phyloP scores from a whole-genome alignment of 2,113 vertebrate genomes.

The Corapipo altera region DNA sequence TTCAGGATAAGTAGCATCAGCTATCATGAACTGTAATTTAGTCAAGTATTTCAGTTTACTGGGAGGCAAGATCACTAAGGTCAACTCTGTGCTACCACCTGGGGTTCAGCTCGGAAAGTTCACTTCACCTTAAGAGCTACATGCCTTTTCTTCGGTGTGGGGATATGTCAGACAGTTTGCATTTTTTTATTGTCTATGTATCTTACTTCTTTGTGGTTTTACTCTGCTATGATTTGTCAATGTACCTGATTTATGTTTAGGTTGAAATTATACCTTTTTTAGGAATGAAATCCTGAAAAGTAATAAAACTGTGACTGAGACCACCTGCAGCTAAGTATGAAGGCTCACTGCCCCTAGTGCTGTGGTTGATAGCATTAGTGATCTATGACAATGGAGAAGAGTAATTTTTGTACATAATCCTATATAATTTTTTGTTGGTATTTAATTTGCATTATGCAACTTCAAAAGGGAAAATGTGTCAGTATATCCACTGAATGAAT shows the following conservation, averaged over 20 bases:
- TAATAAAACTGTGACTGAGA: not conserved
- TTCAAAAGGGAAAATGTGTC: not conserved
- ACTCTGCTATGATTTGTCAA: not conserved
- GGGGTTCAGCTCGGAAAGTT: not conserved
- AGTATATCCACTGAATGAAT: not conserved
- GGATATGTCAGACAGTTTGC: not conserved
- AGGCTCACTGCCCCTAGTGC: not conserved
- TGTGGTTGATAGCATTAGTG: fast-evolving
- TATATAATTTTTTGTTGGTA: fast-evolving
- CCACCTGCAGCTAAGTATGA: not conserved
- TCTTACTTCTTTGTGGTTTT: not conserved
- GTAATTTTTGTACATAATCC: not conserved
- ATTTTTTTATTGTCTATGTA: not conserved
- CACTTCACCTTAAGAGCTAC: not conserved
- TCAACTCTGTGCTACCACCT: not conserved
- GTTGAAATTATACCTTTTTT: not conserved
- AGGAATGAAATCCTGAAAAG: not conserved
- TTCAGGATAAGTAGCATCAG: not conserved
- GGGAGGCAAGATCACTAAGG: not conserved
- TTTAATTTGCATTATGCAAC: not conserved
- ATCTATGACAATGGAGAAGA: not conserved
- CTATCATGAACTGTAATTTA: not conserved
- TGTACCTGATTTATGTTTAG: not conserved
- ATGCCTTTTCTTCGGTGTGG: not conserved
- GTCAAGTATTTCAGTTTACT: not conserved